Evolutionary conservation across 2,797 vertebrate species (phyloP).

Genomic region (Acestrorhynchus altus): DNA sequence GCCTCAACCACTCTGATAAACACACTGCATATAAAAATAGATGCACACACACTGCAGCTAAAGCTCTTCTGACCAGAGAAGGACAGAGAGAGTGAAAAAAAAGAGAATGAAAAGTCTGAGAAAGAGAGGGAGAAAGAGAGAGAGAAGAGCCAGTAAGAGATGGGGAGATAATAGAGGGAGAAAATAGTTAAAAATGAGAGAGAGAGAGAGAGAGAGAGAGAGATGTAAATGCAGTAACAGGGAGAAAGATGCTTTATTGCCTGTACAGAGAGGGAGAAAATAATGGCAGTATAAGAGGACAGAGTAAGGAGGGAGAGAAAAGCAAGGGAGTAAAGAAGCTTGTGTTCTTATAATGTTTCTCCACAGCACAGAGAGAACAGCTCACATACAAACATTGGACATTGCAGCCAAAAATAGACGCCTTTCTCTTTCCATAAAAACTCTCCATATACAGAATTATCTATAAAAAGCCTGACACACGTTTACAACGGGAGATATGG

Average conservation of each 20-base stretch:
- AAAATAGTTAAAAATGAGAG: neutral
- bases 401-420: slow-evolving; percentile 59
- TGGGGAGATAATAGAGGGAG: neutral
- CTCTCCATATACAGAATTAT: slow-evolving; percentile 52
- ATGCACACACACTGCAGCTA: slow-evolving; percentile 18
- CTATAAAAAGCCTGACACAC: slow-evolving; percentile 30
- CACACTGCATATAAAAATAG: slow-evolving; percentile 62
- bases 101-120: neutral
- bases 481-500: neutral
- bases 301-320: neutral
- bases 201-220: neutral
- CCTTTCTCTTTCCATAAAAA: slow-evolving; percentile 53
- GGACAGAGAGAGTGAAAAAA: neutral
- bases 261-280: neutral
- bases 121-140: neutral
- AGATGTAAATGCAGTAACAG: neutral
- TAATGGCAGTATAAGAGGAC: neutral
- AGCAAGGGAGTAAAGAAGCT: neutral
- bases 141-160: neutral
- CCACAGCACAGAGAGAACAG: slow-evolving; percentile 30
- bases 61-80: slow-evolving; percentile 8
- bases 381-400: slow-evolving; percentile 53
- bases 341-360: slow-evolving; percentile 14
- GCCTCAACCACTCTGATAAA: slow-evolving; percentile 33
- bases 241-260: neutral